A percentile compares a stretch with the other conserved stretches of the same genome.
These are phyloP conservation scores for Aspidapion aeneum DNA, from an alignment of 2,888 invertebrate species.

Conservation along the genomic window DNA sequence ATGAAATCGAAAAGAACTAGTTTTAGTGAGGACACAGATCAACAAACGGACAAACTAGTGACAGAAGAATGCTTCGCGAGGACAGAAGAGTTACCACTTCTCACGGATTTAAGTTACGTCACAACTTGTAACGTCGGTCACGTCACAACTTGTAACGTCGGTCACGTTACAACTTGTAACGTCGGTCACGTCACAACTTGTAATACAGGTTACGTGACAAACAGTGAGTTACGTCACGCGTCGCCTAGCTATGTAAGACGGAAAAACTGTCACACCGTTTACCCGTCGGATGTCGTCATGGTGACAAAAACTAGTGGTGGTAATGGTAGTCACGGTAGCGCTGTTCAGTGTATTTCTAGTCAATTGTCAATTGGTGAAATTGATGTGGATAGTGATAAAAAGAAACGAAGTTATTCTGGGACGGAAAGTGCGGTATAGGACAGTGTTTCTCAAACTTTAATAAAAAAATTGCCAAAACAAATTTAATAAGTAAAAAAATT, in stretches of 20 bases:
- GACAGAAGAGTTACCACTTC: constrained; percentile 56
- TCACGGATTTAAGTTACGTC: constrained; percentile 52
- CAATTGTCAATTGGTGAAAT: neutral
- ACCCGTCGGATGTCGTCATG: constrained; percentile 52
- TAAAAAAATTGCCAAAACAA: too few species aligned
- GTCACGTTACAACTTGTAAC: too few species aligned
- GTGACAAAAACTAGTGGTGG: constrained; percentile 30
- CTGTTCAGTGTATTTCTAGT: neutral
- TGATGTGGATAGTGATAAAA: neutral
- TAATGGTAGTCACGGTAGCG: neutral
- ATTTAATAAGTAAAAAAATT: too few species aligned
- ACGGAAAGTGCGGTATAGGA: neutral
- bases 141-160: too few species aligned
- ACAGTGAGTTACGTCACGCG: constrained; percentile 37
- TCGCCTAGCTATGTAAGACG: constrained; percentile 58
- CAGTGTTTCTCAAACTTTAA: too few species aligned
- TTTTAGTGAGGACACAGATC: constrained; percentile 7
- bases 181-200: too few species aligned
- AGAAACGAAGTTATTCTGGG: neutral
- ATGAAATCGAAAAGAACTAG: constrained; percentile 25
- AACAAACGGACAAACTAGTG: constrained; percentile 25
- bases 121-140: too few species aligned
- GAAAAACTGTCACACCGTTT: constrained; percentile 57
- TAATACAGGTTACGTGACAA: too few species aligned
- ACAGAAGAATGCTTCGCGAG: constrained; percentile 34